Conservation (phyloP, 2,888 invertebrate genomes). For the Sycophila texana region DNA sequence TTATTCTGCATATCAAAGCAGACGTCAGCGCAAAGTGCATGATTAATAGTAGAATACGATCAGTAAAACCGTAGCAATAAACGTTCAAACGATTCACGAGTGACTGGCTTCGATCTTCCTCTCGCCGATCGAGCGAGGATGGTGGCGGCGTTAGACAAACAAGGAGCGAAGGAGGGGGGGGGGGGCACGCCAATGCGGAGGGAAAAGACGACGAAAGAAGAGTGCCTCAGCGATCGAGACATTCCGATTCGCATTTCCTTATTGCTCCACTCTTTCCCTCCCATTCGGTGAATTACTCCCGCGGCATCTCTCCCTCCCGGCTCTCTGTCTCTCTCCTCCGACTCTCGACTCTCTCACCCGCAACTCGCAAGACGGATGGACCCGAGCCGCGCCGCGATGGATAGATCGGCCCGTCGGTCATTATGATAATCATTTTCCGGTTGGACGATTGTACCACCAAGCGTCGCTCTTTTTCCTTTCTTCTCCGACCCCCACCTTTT, state of each 20-base stretch:
- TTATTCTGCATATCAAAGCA: no score
- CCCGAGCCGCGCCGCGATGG: constrained; percentile 44
- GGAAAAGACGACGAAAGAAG: constrained; percentile 28
- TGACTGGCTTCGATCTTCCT: constrained; percentile 1
- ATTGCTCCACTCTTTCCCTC: constrained; percentile 64
- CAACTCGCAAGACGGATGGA: constrained; percentile 35
- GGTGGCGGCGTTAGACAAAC: constrained; percentile 9
- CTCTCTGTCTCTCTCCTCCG: background rate
- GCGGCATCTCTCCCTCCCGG: background rate
- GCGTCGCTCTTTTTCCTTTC: constrained; percentile 47
- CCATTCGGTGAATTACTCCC: background rate
- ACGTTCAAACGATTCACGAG: background rate
- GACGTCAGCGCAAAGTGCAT: no score
- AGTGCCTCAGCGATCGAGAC: constrained; percentile 65
- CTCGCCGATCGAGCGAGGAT: background rate
- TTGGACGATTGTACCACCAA: constrained; percentile 61
- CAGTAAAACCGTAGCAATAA: no score
- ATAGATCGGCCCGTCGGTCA: constrained; percentile 64
- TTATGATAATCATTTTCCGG: constrained; percentile 72
- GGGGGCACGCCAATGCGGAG: background rate
- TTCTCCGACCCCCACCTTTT: background rate
- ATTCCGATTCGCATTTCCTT: constrained; percentile 72
- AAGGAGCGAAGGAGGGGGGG: background rate
- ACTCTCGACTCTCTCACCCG: background rate
- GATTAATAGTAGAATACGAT: no score